A percentile compares a stretch with the other conserved stretches of the same genome.
phyloP scores from a whole-genome alignment of 53 echinoderm and acorn worm species.

The Paracentrotus lividus region DNA sequence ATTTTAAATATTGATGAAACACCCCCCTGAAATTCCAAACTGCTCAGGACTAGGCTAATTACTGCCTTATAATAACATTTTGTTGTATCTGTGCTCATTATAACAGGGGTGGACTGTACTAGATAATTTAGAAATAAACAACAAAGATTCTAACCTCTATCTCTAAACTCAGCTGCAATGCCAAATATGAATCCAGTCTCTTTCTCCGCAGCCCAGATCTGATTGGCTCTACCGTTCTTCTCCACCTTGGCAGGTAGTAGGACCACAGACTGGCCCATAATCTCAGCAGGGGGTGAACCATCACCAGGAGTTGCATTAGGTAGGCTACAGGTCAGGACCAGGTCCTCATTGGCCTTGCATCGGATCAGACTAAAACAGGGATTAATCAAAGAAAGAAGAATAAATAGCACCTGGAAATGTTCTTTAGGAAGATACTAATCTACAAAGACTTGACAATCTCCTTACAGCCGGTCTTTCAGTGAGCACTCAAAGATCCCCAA shows the following conservation, averaged over 20 bases:
- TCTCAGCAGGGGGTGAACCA: conserved; percentile 60
- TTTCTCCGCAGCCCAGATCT: conserved; percentile 92
- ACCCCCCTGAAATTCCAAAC: too few relatives aligned
- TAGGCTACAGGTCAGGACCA: conserved; percentile 87
- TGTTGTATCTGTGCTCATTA: too few relatives aligned
- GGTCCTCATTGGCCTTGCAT: conserved; percentile 82
- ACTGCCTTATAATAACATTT: too few relatives aligned
- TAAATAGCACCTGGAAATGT: too few relatives aligned
- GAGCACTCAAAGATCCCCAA: too few relatives aligned
- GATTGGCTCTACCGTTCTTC: conserved; percentile 89
- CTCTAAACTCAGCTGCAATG: conserved; percentile 83
- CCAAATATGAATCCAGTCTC: conserved; percentile 93
- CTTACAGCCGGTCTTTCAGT: too few relatives aligned
- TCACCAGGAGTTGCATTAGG: conserved; percentile 83
- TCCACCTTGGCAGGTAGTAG: conserved; percentile 76
- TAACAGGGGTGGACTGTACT: too few relatives aligned
- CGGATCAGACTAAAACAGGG: conserved; percentile 73
- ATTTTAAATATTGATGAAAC: too few relatives aligned
- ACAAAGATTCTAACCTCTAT: conserved; percentile 79
- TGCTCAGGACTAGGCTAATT: too few relatives aligned
- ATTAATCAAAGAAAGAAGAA: neutral
- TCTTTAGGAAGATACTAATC: too few relatives aligned
- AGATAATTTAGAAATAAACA: too few relatives aligned
- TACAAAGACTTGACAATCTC: too few relatives aligned
- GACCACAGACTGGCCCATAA: conserved; percentile 77